A percentile compares a stretch with the other conserved stretches of the same genome.
phyloP scores from a whole-genome alignment of 2,888 invertebrate genomes.

The Diploptera punctata region DNA sequence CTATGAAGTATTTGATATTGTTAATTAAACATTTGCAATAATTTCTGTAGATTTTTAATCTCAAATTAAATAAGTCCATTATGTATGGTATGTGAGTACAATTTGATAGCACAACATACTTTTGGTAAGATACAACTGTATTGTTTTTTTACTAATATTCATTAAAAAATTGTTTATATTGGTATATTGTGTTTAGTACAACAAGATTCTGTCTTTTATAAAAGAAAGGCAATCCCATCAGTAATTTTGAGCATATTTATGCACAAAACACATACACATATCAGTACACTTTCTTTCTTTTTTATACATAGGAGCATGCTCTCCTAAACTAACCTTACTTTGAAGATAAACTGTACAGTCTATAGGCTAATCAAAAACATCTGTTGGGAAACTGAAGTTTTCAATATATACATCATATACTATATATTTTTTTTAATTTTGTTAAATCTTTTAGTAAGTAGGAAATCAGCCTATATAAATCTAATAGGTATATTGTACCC shows the following conservation, averaged over 20 bases:
- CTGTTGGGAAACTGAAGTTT: conserved; percentile 21
- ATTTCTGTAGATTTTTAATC: too few species aligned
- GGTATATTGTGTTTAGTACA: neutral
- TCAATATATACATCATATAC: conserved; percentile 1
- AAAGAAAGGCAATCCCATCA: neutral
- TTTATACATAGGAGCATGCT: too few species aligned
- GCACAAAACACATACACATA: neutral
- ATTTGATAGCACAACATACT: too few species aligned
- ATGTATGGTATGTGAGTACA: too few species aligned
- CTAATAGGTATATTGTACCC: too few species aligned
- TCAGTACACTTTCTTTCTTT: neutral
- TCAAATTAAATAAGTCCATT: too few species aligned
- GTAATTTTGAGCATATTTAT: neutral
- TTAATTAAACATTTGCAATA: too few species aligned
- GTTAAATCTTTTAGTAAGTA: too few species aligned
- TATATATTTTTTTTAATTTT: neutral
- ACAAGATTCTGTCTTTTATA: neutral
- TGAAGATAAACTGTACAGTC: conserved; percentile 6
- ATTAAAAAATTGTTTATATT: neutral
- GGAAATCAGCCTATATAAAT: too few species aligned
- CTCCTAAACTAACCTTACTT: neutral
- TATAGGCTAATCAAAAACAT: neutral
- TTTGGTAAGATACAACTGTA: too few species aligned
- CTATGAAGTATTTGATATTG: too few species aligned
- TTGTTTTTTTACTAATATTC: neutral